These are phyloP conservation scores for Pygmarrhopalites habei DNA, from an alignment of 1,140 invertebrate genomes.

Conservation along the genomic window DNA sequence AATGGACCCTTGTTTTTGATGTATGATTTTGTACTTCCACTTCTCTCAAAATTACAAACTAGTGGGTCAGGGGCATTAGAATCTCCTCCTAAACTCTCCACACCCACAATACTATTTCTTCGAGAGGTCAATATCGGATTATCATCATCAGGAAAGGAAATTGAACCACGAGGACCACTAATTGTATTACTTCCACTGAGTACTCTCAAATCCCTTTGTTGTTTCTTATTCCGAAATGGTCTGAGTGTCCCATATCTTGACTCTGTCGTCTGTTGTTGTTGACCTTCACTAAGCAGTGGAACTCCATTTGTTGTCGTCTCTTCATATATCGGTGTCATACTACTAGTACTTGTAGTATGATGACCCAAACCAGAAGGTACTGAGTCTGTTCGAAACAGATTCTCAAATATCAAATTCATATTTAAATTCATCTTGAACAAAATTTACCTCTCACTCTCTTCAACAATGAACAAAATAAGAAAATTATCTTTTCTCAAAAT, in stretches of 20 bases:
- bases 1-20: constrained; percentile 24
- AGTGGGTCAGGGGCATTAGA: background rate
- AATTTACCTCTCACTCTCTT: too few relatives aligned
- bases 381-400: constrained; percentile 11
- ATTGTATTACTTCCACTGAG: too few relatives aligned
- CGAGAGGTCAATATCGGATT: background rate
- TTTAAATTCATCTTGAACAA: background rate
- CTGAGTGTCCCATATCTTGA: constrained; percentile 7
- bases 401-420: constrained; percentile 21
- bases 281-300: background rate
- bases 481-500: too few relatives aligned
- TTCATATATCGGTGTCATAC: constrained; percentile 18
- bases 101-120: background rate
- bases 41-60: constrained; percentile 22
- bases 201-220: too few relatives aligned
- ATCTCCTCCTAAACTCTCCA: too few relatives aligned
- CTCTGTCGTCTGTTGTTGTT: constrained; percentile 1
- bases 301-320: constrained; percentile 1
- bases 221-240: background rate
- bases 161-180: too few relatives aligned
- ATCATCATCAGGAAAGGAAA: too few relatives aligned
- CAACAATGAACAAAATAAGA: too few relatives aligned
- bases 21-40: constrained; percentile 31
- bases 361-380: too few relatives aligned
- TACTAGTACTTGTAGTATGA: constrained; percentile 4